Base-by-base conservation (phyloP, 2,797 vertebrate genomes). In the Bradypus variegatus region DNA sequence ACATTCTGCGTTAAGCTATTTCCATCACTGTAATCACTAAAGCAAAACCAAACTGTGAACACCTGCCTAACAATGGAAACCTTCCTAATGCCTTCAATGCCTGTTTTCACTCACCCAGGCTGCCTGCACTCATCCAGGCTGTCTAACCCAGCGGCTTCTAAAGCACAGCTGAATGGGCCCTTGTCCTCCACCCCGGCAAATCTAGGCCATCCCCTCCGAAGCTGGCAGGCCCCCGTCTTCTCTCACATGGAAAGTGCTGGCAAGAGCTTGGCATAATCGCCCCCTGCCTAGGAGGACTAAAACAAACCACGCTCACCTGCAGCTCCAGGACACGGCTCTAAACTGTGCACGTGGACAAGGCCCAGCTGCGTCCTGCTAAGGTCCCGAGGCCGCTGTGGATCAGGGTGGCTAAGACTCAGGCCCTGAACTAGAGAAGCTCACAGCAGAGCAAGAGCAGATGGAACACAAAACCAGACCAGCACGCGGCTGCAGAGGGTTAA, bases 1-100 rank as follows among this genome's bases (percentile, higher is more conserved):
- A 85, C 62, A 81, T 48, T 92, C 77, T 81, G 60, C 81, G 81
- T 86, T 73, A 70, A 80, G 64, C 31, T 73, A 14, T 60, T 36
- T 14, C 36, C 41, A 73, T 70, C 33, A 29, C 16, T 72, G 14
- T 80, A n/a, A 27, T 86, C 64, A 62, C 80, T 41, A 55, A 58
- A 75, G 72, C 31, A 80, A 80, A 86, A 73, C 38, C 25, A 55
- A 64, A 41, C 53, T 58, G 27, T 36, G 62, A 86, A 60, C 36
- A 29, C 65, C 76, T 69, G 48, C 29, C 50, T 76, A 23, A 60
- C 0, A 1, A 5, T 2, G 7, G 8, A 13, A 36, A 14, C 36
- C 18, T n/a, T 58, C 23, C 53, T 16, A 72, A 38, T 4, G 2
- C 1, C 50, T 85, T 55, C n/a, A 10, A 3, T 70, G 85, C 12